Evolutionary conservation across 2,797 vertebrate species (phyloP).

Genomic region (Anabacerthia variegaticeps): DNA sequence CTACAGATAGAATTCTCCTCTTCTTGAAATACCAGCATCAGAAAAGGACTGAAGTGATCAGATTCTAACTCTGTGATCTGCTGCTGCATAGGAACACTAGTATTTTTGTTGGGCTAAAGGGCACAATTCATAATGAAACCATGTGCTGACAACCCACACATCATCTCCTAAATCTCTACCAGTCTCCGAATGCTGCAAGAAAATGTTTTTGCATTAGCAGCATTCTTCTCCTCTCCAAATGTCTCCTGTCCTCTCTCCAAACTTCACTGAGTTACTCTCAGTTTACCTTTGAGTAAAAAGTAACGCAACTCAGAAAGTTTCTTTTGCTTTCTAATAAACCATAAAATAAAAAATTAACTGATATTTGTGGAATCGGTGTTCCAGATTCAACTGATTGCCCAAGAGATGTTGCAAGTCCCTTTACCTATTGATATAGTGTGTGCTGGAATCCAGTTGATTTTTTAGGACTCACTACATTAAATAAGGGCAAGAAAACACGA

Average conservation of each 20-base stretch:
- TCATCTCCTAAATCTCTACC: conserved; percentile 21
- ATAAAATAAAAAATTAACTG: neutral
- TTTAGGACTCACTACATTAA: neutral
- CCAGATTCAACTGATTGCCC: neutral
- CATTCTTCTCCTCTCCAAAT: neutral
- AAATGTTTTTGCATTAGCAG: conserved; percentile 49
- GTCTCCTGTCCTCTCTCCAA: neutral
- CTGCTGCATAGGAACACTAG: conserved; percentile 19
- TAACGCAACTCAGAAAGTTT: neutral
- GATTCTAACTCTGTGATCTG: neutral
- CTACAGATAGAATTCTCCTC: neutral
- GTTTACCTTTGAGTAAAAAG: neutral
- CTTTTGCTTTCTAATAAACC: neutral
- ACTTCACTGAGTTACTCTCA: neutral
- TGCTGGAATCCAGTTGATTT: neutral
- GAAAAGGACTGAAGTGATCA: conserved; percentile 16
- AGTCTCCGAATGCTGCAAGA: conserved; percentile 39
- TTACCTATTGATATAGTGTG: neutral
- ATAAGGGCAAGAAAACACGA: neutral
- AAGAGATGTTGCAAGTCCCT: conserved; percentile 1
- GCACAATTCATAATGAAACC: conserved; percentile 45
- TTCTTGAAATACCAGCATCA: conserved; percentile 6
- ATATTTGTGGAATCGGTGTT: conserved; percentile 1
- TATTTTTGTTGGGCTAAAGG: conserved; percentile 51
- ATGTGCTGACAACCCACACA: conserved; percentile 59